These are phyloP conservation scores for Enteromius treurensis DNA, from an alignment of 2,797 vertebrate species.

Conservation along the genomic window DNA sequence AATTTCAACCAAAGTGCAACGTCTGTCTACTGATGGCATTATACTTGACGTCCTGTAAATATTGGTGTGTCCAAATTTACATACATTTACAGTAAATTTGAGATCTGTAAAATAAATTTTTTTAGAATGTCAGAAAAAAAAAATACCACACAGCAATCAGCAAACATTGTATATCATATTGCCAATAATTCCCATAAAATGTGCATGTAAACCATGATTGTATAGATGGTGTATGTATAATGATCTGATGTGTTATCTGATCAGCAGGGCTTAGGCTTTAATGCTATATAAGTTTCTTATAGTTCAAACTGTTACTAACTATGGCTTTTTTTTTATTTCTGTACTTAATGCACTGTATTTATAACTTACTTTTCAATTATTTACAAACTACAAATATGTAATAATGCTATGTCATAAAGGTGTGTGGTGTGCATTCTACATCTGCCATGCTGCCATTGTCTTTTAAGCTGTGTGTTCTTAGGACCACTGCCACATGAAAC, in stretches of 20 bases:
- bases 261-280: not conserved
- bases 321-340: not conserved
- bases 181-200: not conserved
- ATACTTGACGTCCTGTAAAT: not conserved
- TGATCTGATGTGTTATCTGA: no score
- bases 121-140: not conserved
- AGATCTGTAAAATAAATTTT: not conserved
- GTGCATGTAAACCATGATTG: not conserved
- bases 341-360: not conserved
- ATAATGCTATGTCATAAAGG: not conserved
- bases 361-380: not conserved
- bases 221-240: not conserved
- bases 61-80: not conserved
- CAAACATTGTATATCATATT: not conserved
- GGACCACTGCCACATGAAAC: not conserved
- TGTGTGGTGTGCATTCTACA: not conserved
- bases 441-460: not conserved
- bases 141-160: not conserved
- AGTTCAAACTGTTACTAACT: not conserved
- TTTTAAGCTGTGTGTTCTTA: not conserved
- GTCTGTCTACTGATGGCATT: no score
- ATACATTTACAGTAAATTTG: not conserved
- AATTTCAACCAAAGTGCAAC: no score
- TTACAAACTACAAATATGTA: not conserved
- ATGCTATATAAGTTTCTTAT: not conserved